Evolutionary conservation across 2,888 invertebrate genomes (phyloP).

Genomic region (Ephialtes manifestator): DNA sequence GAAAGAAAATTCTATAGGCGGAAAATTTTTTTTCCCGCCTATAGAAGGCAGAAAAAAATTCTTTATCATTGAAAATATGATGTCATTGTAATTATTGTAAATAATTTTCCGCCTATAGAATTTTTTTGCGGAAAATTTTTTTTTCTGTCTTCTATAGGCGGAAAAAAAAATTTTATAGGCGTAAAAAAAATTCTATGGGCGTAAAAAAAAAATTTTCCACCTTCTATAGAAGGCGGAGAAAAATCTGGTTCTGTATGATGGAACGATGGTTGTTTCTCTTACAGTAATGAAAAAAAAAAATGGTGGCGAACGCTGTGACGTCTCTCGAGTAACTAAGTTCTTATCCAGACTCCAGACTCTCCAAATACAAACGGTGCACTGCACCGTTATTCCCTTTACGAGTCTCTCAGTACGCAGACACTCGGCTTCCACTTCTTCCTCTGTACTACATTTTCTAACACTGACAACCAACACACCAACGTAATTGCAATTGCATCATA

Average conservation of each 20-base stretch:
- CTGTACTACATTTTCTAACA: slow-evolving; percentile 24
- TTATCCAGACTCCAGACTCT: neutral
- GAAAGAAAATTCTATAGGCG: no score
- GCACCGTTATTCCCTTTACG: slow-evolving; percentile 6
- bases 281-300: slow-evolving; percentile 33
- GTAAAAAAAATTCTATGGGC: no score
- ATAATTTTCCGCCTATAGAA: no score
- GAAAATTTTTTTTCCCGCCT: no score
- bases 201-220: no score
- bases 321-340: neutral
- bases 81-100: slow-evolving; percentile 64
- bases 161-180: no score
- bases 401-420: no score
- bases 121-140: no score
- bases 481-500: slow-evolving; percentile 10
- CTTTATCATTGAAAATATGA: slow-evolving; percentile 56
- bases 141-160: no score
- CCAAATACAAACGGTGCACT: neutral
- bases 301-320: neutral
- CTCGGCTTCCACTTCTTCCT: slow-evolving; percentile 5
- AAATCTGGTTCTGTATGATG: slow-evolving; percentile 13
- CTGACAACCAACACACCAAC: neutral
- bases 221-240: slow-evolving; percentile 17
- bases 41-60: no score
- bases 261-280: neutral